These are phyloP conservation scores for Ceratitis capitata DNA, from an alignment of 1,140 invertebrate genomes.

Conservation along the genomic window DNA sequence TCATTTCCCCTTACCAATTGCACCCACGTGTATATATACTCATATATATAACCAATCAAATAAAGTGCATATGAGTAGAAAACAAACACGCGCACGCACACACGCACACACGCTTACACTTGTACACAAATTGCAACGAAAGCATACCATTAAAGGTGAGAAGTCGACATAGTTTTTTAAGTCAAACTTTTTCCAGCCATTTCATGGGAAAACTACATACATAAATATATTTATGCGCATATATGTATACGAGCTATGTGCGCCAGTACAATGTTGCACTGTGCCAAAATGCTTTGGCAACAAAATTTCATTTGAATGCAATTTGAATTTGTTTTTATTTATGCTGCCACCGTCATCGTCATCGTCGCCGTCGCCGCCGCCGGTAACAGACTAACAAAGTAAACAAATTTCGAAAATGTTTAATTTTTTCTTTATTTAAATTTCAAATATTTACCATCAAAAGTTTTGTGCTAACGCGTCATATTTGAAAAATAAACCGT, in stretches of 20 bases:
- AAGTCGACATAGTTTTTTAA: background rate
- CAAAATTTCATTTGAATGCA: conserved; percentile 18
- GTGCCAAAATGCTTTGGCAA: background rate
- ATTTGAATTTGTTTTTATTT: conserved; percentile 8
- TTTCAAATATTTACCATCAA: background rate
- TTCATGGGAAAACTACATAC: background rate
- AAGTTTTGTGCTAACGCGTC: conserved; percentile 25
- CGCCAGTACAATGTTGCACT: background rate
- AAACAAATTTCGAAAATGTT: conserved; percentile 16
- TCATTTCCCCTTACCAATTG: background rate
- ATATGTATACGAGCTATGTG: background rate
- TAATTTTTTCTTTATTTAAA: too few relatives aligned
- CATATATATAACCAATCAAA: background rate
- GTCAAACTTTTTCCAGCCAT: background rate
- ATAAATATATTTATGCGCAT: background rate
- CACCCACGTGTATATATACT: background rate
- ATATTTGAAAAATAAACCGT: conserved; percentile 27
- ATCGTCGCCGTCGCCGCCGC: too few relatives aligned
- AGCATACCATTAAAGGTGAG: background rate
- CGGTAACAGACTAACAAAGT: background rate
- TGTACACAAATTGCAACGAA: too few relatives aligned
- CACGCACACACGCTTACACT: too few relatives aligned
- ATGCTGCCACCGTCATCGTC: too few relatives aligned
- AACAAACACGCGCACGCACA: too few relatives aligned
- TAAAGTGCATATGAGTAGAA: conserved; percentile 1